Evolutionary conservation across 1,140 invertebrate genomes (phyloP).

Genomic region (Nixonia krombeini): DNA sequence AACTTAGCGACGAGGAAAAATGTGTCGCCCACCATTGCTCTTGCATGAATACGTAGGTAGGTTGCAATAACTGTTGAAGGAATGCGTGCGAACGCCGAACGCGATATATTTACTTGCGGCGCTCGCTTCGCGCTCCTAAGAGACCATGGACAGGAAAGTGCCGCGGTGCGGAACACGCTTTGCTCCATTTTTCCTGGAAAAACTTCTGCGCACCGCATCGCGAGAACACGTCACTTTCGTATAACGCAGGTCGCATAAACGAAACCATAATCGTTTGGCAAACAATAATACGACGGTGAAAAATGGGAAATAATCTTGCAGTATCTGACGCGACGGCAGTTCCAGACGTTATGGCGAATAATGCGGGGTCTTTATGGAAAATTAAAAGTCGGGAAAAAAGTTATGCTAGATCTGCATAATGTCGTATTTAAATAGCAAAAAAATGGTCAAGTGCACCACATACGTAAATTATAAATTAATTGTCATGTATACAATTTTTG

Average conservation of each 20-base stretch:
- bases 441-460: too few relatives aligned
- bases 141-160: constrained; percentile 3
- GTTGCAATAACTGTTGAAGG: constrained; percentile 2
- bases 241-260: constrained; percentile 8
- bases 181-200: constrained; percentile 1
- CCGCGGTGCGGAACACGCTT: neutral
- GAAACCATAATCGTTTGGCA: constrained; percentile 12
- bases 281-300: neutral
- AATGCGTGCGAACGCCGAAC: constrained; percentile 20
- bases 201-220: constrained; percentile 2
- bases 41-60: constrained; percentile 46
- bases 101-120: constrained; percentile 34
- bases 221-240: neutral
- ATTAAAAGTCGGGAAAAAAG: too few relatives aligned
- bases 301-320: neutral
- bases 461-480: too few relatives aligned
- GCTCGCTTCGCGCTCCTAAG: constrained; percentile 12
- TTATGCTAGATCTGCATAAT: too few relatives aligned
- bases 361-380: too few relatives aligned
- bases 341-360: neutral
- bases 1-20: constrained; percentile 50
- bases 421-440: too few relatives aligned
- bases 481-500: too few relatives aligned
- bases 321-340: neutral
- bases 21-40: constrained; percentile 54